Percentiles rank a stretch among this genome's conserved stretches.
phyloP scores from a whole-genome alignment of 2,113 vertebrate genomes.

The Rhynchopsitta pachyrhyncha region DNA sequence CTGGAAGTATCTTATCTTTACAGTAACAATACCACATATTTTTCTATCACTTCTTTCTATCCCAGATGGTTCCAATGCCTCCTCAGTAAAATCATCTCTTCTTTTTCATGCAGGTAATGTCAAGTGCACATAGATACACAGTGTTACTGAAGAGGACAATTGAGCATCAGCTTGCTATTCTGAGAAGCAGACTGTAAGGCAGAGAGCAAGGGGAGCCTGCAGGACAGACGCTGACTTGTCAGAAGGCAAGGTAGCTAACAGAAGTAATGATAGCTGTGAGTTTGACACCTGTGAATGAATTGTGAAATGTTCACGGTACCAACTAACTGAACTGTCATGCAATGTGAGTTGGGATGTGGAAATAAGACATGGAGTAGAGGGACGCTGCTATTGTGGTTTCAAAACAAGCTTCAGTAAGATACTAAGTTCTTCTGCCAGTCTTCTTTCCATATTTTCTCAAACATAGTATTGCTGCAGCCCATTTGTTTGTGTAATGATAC shows the following conservation, averaged over 20 bases:
- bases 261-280: background rate
- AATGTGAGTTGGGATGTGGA: background rate
- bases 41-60: background rate
- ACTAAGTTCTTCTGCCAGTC: background rate
- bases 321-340: background rate
- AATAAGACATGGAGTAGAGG: background rate
- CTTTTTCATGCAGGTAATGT: background rate
- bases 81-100: background rate
- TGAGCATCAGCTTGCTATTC: background rate
- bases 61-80: background rate
- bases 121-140: background rate
- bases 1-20: background rate
- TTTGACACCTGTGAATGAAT: background rate
- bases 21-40: background rate
- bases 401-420: background rate
- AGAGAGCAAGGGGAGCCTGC: background rate
- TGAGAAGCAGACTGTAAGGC: background rate
- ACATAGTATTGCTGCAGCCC: rapidly evolving
- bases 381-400: background rate
- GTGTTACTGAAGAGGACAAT: background rate
- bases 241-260: background rate
- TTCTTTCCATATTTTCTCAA: background rate
- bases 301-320: background rate
- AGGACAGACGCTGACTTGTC: background rate
- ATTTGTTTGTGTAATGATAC: background rate